Base-by-base conservation (phyloP, 1,140 invertebrate species). In the Hyposmocoma kahamanoa region DNA sequence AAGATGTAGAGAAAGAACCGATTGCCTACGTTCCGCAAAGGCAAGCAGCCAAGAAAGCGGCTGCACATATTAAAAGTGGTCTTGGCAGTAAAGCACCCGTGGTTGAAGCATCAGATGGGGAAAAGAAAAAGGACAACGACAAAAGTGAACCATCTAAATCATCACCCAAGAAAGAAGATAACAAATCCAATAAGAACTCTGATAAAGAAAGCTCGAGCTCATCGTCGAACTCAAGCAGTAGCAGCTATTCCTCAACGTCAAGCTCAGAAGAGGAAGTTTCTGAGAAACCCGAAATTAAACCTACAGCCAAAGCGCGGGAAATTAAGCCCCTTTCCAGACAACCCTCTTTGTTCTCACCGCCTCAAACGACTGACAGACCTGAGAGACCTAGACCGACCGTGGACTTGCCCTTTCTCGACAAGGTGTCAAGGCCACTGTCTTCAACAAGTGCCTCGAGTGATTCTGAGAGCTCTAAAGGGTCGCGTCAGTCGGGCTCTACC, bases 1-100 rank as follows among this genome's bases (percentile, higher is more conserved):
- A 79, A 62, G 76, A 80, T 34, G 69, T 89, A 53, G 89, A 89
- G 32, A 88, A 89, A 49, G 94, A 95, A 67, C 91, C 94, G 54
- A 86, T 96, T 13, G 91, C 93, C 1, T 95, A 95, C 81, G 95
- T 97, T 26, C 95, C 95, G 0, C 95, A 96, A 72, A 84, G 95
- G 28, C 94, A 96, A 84, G 95, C 95, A 3, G 95, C 95, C 24
- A 96, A 96, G 72, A 97, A 97, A 77, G 95, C 95, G 1, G 94
- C 94, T 9, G 94, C 95, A 60, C 94, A 96, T 67, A 94, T 96
- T 30, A 96, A 96, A 67, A 95, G 92, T 79, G 93, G 93, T 32
- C 84, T 94, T 45, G 82, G 82, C 1, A 90, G 88, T 18, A 93
- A 93, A 57, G 87, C 89, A 58, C 65, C 82, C 48, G 64, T 78